Evolutionary conservation across 2,113 vertebrate species (phyloP).

Genomic region (Lampris incognitus): DNA sequence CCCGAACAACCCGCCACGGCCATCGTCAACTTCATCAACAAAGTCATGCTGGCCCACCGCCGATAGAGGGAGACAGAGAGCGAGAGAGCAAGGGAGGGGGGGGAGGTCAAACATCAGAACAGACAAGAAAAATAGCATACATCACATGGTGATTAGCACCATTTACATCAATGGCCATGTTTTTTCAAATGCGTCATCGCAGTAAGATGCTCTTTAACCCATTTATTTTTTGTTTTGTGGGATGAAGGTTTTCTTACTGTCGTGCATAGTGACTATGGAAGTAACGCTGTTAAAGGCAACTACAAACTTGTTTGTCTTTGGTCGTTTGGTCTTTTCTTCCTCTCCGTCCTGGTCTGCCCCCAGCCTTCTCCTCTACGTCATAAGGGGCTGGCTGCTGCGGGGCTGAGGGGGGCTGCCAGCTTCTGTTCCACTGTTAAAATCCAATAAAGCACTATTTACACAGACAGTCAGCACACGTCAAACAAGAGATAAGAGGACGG

Average conservation of each 20-base stretch:
- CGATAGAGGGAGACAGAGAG: constrained; percentile 65
- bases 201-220: background rate
- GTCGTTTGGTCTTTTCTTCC: background rate
- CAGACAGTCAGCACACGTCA: background rate
- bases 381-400: background rate
- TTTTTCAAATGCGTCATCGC: background rate
- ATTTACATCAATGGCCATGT: background rate
- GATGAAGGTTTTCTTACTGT: background rate
- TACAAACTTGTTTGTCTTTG: background rate
- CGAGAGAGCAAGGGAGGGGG: background rate
- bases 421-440: background rate
- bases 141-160: background rate
- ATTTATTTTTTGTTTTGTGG: background rate
- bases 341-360: background rate
- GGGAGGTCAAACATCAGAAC: background rate
- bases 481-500: background rate
- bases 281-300: background rate
- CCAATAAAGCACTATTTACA: background rate
- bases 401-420: background rate
- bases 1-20: constrained; percentile 91
- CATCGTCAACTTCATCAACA: constrained; percentile 95
- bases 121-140: background rate
- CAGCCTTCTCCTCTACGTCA: too few relatives aligned
- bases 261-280: background rate
- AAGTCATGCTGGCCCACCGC: constrained; percentile 89